Percentiles rank a stretch among this genome's conserved stretches.
phyloP scores from a whole-genome alignment of 2,113 vertebrate genomes.

The Eudyptes chrysolophus region DNA sequence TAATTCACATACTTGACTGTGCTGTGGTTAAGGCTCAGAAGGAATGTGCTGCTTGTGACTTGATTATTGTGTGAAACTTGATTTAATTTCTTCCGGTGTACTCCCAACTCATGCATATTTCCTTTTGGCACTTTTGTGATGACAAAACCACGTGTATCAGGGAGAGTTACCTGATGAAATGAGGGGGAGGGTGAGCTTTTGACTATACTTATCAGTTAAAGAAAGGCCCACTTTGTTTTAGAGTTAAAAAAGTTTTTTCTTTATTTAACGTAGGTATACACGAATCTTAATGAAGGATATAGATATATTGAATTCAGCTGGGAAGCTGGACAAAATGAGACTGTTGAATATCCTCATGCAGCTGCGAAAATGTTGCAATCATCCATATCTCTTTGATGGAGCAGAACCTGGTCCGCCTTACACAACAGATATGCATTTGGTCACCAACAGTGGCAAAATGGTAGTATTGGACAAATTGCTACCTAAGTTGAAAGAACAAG shows the following conservation, averaged over 20 bases:
- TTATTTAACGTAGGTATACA: conserved; percentile 84
- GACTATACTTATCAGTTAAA: neutral
- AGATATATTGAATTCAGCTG: conserved; percentile 94
- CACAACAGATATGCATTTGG: conserved; percentile 95
- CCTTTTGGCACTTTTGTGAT: neutral
- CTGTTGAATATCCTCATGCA: conserved; percentile 97
- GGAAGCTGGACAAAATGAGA: conserved; percentile 98
- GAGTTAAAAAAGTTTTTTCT: neutral
- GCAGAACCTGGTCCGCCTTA: conserved; percentile 96
- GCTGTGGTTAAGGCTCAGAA: neutral
- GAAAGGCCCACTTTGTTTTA: neutral
- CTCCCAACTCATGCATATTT: rapidly evolving
- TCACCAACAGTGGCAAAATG: conserved; percentile 98
- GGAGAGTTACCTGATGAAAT: neutral
- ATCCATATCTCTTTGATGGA: conserved; percentile 95
- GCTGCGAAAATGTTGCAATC: conserved; percentile 96
- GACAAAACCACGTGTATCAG: neutral
- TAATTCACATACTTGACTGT: conserved; percentile 25
- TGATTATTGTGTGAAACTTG: neutral
- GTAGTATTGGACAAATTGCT: conserved; percentile 93
- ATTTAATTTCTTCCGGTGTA: neutral
- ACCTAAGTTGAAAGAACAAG: conserved; percentile 92
- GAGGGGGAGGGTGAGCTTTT: neutral
- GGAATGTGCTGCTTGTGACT: neutral
- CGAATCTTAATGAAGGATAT: conserved; percentile 98